Evolutionary conservation across 1,140 invertebrate species (phyloP).

Genomic region (Notospermus geniculatus): DNA sequence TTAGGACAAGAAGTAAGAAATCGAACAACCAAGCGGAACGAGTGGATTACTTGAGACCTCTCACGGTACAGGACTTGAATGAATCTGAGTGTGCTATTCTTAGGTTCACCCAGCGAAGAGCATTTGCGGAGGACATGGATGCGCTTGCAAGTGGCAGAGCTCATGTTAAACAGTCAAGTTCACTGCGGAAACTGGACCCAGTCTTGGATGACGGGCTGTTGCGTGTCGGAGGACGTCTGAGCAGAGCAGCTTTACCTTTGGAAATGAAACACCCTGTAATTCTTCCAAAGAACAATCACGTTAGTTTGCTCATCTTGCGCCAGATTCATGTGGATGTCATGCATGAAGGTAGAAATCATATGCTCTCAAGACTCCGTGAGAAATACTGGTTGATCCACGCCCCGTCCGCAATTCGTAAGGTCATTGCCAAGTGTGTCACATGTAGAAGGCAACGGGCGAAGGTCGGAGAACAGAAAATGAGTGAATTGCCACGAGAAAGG

Average conservation of each 20-base stretch:
- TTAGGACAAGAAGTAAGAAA: neutral
- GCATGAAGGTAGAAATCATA: conserved; percentile 16
- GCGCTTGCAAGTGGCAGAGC: neutral
- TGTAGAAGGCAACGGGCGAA: neutral
- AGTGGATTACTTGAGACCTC: too few species aligned
- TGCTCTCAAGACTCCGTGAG: too few species aligned
- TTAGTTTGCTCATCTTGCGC: conserved; percentile 12
- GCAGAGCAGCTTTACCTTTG: conserved; percentile 6
- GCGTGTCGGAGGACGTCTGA: conserved; percentile 20
- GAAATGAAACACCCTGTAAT: conserved; percentile 22
- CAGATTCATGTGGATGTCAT: conserved; percentile 9
- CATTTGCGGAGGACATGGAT: conserved; percentile 18
- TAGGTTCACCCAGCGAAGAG: neutral
- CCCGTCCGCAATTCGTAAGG: too few species aligned
- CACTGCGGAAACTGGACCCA: conserved; percentile 20
- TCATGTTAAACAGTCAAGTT: conserved; percentile 14
- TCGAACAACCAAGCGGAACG: neutral
- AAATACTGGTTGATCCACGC: too few species aligned
- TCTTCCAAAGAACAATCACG: conserved; percentile 12
- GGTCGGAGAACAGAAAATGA: conserved; percentile 21
- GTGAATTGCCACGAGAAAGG: conserved; percentile 19
- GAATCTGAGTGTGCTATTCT: conserved; percentile 13
- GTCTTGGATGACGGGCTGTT: conserved; percentile 15
- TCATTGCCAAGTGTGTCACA: too few species aligned
- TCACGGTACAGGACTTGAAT: neutral